These are phyloP conservation scores for Synanthedon tipuliformis DNA, from an alignment of 2,888 invertebrate species.

Conservation along the genomic window DNA sequence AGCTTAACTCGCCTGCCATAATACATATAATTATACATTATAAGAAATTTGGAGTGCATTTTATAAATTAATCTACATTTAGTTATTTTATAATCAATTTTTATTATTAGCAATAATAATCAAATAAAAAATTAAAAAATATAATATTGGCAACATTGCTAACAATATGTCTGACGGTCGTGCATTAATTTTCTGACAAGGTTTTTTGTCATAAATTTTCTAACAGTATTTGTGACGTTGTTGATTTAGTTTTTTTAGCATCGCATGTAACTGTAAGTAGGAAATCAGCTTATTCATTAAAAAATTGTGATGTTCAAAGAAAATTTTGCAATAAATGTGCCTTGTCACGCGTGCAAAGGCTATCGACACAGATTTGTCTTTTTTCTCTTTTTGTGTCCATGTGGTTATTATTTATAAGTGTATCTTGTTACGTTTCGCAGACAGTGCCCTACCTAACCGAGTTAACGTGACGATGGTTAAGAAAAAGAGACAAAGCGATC, in stretches of 20 bases:
- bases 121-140: neutral
- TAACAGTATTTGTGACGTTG: conserved; percentile 24
- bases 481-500: conserved; percentile 79
- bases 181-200: conserved; percentile 57
- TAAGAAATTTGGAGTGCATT: no score
- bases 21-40: no score
- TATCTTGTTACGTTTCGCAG: conserved; percentile 66
- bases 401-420: conserved; percentile 62
- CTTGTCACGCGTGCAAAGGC: conserved; percentile 68
- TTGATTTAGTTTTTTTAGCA: conserved; percentile 23
- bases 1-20: no score
- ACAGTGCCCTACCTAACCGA: conserved; percentile 38
- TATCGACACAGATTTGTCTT: conserved; percentile 67
- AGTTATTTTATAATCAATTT: neutral
- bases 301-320: conserved; percentile 14
- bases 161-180: conserved; percentile 55
- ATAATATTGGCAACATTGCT: conserved; percentile 23
- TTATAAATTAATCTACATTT: neutral
- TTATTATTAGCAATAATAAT: neutral
- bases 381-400: conserved; percentile 63
- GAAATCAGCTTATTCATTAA: conserved; percentile 18
- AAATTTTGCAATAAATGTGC: conserved; percentile 48
- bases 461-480: conserved; percentile 73
- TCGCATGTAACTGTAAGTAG: conserved; percentile 59
- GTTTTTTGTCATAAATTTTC: conserved; percentile 29